A percentile compares a stretch with the other conserved stretches of the same genome.
Conservation (phyloP, 2,797 vertebrate species). For the Danio albolineatus region DNA sequence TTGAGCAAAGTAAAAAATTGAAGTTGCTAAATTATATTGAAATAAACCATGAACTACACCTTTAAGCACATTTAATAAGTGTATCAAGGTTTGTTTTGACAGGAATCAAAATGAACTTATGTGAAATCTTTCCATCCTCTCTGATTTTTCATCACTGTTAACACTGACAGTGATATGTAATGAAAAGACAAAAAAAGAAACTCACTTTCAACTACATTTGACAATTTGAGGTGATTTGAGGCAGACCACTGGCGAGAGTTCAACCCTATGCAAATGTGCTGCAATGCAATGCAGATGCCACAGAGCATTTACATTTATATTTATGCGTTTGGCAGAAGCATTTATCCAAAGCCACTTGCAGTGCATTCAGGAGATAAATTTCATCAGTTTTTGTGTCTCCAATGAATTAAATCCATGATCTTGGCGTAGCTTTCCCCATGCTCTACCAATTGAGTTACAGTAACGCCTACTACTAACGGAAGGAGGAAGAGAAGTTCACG, state of each 20-base stretch:
- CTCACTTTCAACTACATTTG: background rate
- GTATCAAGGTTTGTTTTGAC: background rate
- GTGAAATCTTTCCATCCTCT: background rate
- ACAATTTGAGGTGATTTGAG: background rate
- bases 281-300: conserved; percentile 2
- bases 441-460: background rate
- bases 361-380: conserved; percentile 19
- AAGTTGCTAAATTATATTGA: too few species aligned
- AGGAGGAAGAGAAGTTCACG: background rate
- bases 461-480: background rate
- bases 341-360: conserved; percentile 7
- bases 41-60: background rate
- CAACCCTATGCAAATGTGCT: background rate
- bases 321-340: conserved; percentile 14
- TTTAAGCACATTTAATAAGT: background rate
- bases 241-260: conserved; percentile 9
- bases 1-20: too few species aligned
- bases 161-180: background rate
- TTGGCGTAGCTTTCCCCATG: background rate
- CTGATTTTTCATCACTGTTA: background rate
- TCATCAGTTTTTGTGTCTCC: conserved; percentile 21
- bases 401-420: conserved; percentile 23
- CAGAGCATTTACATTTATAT: conserved; percentile 31
- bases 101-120: background rate
- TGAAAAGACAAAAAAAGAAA: background rate